phyloP scores from a whole-genome alignment of 2,797 vertebrate genomes.

The Cossypha polioptera region DNA sequence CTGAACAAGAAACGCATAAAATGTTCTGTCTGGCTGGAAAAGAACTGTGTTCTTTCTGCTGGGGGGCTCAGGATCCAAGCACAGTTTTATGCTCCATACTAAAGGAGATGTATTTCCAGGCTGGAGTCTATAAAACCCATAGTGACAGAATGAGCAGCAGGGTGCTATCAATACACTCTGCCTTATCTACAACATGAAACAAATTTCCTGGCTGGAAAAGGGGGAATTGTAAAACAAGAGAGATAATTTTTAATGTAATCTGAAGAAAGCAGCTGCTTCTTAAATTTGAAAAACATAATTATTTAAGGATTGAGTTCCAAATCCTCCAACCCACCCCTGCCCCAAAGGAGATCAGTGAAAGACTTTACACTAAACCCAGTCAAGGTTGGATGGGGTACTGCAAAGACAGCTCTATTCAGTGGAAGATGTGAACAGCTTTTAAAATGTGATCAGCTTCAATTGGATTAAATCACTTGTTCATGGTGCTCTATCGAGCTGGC shows the following conservation, averaged over 20 bases:
- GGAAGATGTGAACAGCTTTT: slow-evolving; percentile 1
- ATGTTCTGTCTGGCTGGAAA: neutral
- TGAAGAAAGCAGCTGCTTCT: slow-evolving; percentile 49
- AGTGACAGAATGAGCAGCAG: slow-evolving; percentile 18
- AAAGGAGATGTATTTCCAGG: neutral
- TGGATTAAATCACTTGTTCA: neutral
- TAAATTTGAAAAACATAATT: slow-evolving; percentile 56
- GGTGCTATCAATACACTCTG: slow-evolving; percentile 34
- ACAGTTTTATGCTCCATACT: neutral
- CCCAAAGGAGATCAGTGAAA: slow-evolving; percentile 35
- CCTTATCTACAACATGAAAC: slow-evolving; percentile 35
- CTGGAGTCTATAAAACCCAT: neutral
- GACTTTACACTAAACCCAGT: slow-evolving; percentile 19
- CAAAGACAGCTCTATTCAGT: slow-evolving; percentile 14
- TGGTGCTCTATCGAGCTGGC: neutral
- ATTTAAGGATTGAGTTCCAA: slow-evolving; percentile 56
- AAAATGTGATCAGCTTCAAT: neutral
- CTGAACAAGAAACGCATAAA: slow-evolving; percentile 51
- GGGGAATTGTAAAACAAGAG: slow-evolving; percentile 48
- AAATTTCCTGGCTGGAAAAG: slow-evolving; percentile 38
- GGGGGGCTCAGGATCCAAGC: neutral
- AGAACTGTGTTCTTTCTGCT: neutral
- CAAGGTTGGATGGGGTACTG: slow-evolving; percentile 12
- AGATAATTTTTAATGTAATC: slow-evolving; percentile 58
- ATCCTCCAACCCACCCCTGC: neutral